phyloP scores from a whole-genome alignment of 2,113 vertebrate genomes.

The Paratilapia polleni region DNA sequence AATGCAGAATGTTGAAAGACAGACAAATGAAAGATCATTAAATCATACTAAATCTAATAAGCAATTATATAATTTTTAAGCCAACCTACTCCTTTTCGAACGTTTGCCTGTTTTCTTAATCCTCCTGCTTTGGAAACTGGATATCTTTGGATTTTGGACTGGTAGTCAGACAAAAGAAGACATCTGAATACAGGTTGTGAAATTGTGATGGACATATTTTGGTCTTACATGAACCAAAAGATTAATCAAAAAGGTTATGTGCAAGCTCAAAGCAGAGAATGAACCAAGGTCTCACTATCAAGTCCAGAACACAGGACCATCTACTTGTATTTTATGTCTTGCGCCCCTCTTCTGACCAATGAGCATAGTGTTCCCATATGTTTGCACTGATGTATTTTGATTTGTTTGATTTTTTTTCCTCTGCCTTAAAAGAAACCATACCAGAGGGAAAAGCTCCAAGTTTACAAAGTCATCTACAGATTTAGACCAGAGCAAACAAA shows the following conservation, averaged over 20 bases:
- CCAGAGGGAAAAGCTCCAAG: neutral
- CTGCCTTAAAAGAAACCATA: neutral
- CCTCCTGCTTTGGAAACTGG: neutral
- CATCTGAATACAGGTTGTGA: neutral
- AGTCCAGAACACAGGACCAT: neutral
- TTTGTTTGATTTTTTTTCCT: neutral
- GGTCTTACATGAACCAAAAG: accelerated
- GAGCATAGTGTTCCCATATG: neutral
- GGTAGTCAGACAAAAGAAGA: neutral
- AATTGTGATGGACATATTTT: neutral
- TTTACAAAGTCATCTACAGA: neutral
- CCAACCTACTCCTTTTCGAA: neutral
- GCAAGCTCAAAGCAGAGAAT: neutral
- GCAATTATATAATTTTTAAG: neutral
- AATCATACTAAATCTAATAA: neutral
- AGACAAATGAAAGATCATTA: neutral
- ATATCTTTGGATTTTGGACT: neutral
- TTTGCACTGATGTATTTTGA: neutral
- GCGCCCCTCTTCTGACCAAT: neutral
- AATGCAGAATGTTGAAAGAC: neutral
- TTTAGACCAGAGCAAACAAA: neutral
- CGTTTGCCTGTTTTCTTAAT: accelerated
- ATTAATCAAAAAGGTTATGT: accelerated
- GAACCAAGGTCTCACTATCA: neutral
- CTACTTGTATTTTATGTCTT: neutral